Evolutionary conservation across 2,888 invertebrate genomes (phyloP).

Genomic region (Drosophila demipolita): DNA sequence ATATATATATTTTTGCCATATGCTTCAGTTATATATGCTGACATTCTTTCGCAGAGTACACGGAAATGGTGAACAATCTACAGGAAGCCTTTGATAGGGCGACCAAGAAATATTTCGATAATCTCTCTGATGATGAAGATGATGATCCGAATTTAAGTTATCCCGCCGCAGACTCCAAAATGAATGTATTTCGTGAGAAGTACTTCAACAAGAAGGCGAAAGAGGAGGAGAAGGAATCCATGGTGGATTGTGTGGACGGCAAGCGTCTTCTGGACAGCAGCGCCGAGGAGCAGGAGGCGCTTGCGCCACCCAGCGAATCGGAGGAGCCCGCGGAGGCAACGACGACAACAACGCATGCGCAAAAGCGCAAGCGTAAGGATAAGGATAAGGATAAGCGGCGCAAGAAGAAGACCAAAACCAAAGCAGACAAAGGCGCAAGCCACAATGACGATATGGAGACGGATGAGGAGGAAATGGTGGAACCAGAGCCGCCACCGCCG

Average conservation of each 20-base stretch:
- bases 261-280: conserved; percentile 42
- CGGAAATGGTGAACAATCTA: conserved; percentile 87
- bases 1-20: neutral
- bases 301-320: conserved; percentile 30
- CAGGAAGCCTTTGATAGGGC: conserved; percentile 92
- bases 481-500: conserved; percentile 43
- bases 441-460: conserved; percentile 61
- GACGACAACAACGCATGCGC: conserved; percentile 42
- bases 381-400: conserved; percentile 82
- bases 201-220: conserved; percentile 84
- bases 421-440: conserved; percentile 40
- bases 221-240: conserved; percentile 60
- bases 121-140: conserved; percentile 93
- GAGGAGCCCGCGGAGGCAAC: conserved; percentile 21
- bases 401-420: conserved; percentile 82
- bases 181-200: conserved; percentile 85
- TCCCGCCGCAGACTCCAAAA: conserved; percentile 85
- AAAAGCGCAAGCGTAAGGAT: conserved; percentile 84
- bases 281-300: conserved; percentile 42
- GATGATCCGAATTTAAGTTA: conserved; percentile 91
- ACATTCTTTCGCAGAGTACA: conserved; percentile 54
- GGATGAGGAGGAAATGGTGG: conserved; percentile 68
- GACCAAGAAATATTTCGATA: conserved; percentile 93
- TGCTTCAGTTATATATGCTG: neutral
- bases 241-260: conserved; percentile 25